Evolutionary conservation across 2,888 invertebrate genomes (phyloP), one percentile per base, ranked within the genome.

Genomic region (Callimorpha dominula): DNA sequence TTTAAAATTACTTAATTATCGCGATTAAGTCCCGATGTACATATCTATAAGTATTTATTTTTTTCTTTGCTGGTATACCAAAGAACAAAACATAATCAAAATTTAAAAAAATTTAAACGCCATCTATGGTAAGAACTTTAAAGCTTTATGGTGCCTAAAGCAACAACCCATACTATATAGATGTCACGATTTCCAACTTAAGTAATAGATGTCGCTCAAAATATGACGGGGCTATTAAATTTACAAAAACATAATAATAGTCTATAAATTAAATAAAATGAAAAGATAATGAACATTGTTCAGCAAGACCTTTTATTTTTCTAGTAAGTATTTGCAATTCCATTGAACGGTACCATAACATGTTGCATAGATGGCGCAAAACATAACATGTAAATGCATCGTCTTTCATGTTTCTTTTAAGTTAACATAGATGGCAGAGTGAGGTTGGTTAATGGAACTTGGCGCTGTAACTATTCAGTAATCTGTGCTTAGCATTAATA

Each of bases 121-220:
- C 67, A 67, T 67, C 67, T 67, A 20, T 67, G 7, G 7, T 4
- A 54, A 20, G 12, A 6, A 15, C 15, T 15, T 14, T 0, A 1
- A 65, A 65, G 15, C 49, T 50, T 14, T 14, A n/a, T 43, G 14
- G 7, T 67, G 7, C 52, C 12, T n/a, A 2, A 12, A n/a, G 42
- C 42, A 2, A 12, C 43, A n/a, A 40, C 8, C 43, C 42, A 2
- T 4, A 31, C 31, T 2, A 7, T 65, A 43, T 65, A n/a, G 9
- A 15, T 7, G 0, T 31, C 11, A 31, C 4, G 8, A n/a, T 42
- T 54, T 54, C 0, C 1, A 42, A 60, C 12, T 20, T 0, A 12
- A 31, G 20, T 0, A n/a, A 57, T 14, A 68, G 67, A 68, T 68
- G 67, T 57, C 67, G 17, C n/a, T n/a, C n/a, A n/a, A n/a, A n/a